These are phyloP conservation scores for Cyprinodon diabolis DNA, from an alignment of 2,797 vertebrate species.

Conservation along the genomic window DNA sequence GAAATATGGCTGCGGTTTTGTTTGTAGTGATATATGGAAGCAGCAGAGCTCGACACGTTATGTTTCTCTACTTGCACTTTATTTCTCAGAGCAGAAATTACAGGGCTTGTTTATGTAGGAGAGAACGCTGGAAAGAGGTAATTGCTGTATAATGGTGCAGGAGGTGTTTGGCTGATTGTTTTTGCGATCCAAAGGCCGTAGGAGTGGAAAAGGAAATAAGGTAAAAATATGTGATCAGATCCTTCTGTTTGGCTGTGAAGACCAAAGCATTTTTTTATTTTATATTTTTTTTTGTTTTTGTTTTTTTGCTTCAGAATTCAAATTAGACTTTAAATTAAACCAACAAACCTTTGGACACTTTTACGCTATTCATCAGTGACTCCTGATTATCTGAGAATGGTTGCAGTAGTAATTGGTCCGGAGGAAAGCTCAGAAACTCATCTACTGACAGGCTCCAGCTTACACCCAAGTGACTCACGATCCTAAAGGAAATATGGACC, in stretches of 20 bases:
- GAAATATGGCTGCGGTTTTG: slow-evolving; percentile 72
- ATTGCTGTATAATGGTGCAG: slow-evolving; percentile 69
- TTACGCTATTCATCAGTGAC: neutral
- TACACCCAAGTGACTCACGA: neutral
- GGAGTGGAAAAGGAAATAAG: slow-evolving; percentile 40
- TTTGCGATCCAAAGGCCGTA: slow-evolving; percentile 51
- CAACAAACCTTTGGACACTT: neutral
- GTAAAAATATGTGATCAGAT: slow-evolving; percentile 19
- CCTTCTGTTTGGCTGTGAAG: slow-evolving; percentile 2
- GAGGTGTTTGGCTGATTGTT: slow-evolving; percentile 48
- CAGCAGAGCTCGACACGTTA: slow-evolving; percentile 43
- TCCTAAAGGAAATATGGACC: neutral
- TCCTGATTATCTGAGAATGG: neutral
- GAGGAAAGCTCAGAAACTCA: neutral
- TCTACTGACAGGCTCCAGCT: neutral
- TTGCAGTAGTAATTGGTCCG: neutral
- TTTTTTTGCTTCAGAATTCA: neutral
- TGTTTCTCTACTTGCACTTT: slow-evolving; percentile 63
- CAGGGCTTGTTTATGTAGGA: slow-evolving; percentile 66
- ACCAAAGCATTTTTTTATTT: neutral
- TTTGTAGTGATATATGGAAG: slow-evolving; percentile 70
- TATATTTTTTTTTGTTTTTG: neutral
- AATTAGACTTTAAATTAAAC: neutral
- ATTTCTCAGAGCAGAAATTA: slow-evolving; percentile 68
- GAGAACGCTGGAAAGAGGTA: slow-evolving; percentile 58